Base-by-base conservation (phyloP, 2,797 vertebrate species). In the Sebastes hubbsi region DNA sequence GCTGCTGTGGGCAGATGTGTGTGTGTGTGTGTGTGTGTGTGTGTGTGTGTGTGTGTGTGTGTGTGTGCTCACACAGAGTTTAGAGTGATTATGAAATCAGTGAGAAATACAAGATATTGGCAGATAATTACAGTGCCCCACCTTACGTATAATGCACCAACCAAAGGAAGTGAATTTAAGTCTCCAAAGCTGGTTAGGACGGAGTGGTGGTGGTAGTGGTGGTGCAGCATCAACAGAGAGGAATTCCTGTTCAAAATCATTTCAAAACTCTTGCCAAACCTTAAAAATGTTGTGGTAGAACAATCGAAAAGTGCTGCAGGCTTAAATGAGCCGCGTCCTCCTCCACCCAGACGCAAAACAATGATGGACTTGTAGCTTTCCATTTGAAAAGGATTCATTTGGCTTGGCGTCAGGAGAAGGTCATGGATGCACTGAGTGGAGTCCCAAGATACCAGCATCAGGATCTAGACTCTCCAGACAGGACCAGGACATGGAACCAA, bases 271-370 rank as follows among this genome's bases (percentile, higher is more conserved):
- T 60, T 30, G 29, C 81, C 72, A 77, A 75, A 59, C 72, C 82
- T 71, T 46, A 70, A 79, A 69, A 65, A 78, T 87, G 76, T 56
- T 69, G 72, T 55, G 63, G 84, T 73, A 56, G 62, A 73, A 76
- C 59, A 76, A 78, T 72, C 27, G 22, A 64, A 54, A 67, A 54
- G 29, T 8, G n/a, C 22, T 38, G 46, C 60, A 72, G 9, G 20
- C 46, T 55, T 29, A 9, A 16, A 54, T 78, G 71, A 71, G 60
- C 65, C 61, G 34, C 52, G 55, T 74, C 64, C 46, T 62, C 65
- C 69, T 74, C 80, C 77, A 64, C 56, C 24, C 38, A 67, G 14
- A 46, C 24, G 38, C 66, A 25, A 49, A 38, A 18, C 24, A 25
- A 61, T 49, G 52, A 22, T 77, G 54, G 27, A 58, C 18, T 52